phyloP scores from a whole-genome alignment of 2,113 vertebrate species.

The Catharus fuscescens region DNA sequence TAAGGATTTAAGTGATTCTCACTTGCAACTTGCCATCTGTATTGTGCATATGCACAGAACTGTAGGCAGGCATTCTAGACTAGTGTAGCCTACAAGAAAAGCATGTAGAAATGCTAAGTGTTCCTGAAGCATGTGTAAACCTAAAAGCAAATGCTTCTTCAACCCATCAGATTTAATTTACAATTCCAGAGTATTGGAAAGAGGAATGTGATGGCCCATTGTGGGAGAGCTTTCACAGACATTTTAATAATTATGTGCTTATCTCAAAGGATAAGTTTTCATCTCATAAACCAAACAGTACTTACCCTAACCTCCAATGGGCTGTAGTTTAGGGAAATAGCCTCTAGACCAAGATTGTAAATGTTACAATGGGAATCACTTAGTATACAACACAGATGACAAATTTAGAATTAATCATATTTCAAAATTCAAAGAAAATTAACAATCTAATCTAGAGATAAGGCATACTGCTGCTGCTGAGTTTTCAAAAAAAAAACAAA shows the following conservation, averaged over 20 bases:
- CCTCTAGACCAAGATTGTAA: not conserved
- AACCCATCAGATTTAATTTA: not conserved
- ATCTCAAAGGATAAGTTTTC: not conserved
- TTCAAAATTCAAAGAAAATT: not conserved
- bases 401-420: not conserved
- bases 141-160: not conserved
- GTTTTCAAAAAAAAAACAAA: not conserved
- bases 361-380: not conserved
- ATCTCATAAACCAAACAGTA: not conserved
- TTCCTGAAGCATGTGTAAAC: not conserved
- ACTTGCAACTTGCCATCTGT: not conserved
- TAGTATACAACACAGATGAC: not conserved
- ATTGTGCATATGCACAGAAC: not conserved
- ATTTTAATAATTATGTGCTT: fast-evolving
- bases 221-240: not conserved
- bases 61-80: not conserved
- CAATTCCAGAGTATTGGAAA: not conserved
- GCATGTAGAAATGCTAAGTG: not conserved
- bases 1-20: not conserved
- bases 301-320: not conserved
- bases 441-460: not conserved
- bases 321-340: not conserved
- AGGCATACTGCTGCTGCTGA: not conserved
- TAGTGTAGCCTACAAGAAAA: not conserved
- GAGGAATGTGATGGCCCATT: not conserved